Conservation (phyloP, 2,888 invertebrate genomes). For the Amphipyra tragopoginis region DNA sequence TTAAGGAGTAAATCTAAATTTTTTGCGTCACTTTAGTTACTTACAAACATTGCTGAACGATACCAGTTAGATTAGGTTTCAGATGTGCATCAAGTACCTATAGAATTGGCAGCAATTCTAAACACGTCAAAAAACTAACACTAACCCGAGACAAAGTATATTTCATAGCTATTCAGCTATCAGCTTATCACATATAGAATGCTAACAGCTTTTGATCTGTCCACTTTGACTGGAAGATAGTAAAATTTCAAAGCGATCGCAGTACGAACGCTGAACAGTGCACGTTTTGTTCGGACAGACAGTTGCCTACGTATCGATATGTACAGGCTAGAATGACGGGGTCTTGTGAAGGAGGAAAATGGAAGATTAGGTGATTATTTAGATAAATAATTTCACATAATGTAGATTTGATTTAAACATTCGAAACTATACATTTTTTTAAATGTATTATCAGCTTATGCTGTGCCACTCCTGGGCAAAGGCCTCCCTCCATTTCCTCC, state of each 20-base stretch:
- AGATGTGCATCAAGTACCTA: too few species aligned
- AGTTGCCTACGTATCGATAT: constrained; percentile 26
- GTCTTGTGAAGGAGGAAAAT: constrained; percentile 1
- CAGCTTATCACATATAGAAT: constrained; percentile 25
- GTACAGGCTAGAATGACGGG: constrained; percentile 9
- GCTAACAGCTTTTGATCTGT: constrained; percentile 42
- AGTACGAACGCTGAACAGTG: constrained; percentile 36
- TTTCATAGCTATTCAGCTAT: constrained; percentile 14
- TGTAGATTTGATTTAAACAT: too few species aligned
- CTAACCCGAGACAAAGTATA: constrained; percentile 17
- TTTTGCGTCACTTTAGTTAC: too few species aligned
- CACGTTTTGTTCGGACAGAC: constrained; percentile 37
- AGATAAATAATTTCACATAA: too few species aligned
- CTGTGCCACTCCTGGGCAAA: too few species aligned
- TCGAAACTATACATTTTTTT: too few species aligned
- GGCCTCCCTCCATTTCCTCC: too few species aligned
- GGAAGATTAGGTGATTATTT: background rate
- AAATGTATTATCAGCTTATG: too few species aligned
- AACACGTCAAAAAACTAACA: constrained; percentile 32
- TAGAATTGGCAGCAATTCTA: background rate
- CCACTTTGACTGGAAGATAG: constrained; percentile 22
- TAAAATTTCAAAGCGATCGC: constrained; percentile 46
- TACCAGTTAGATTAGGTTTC: too few species aligned
- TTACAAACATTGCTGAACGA: too few species aligned
- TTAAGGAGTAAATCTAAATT: too few species aligned